Evolutionary conservation across 2,888 invertebrate species (phyloP).

Genomic region (Cloeon dipterum): DNA sequence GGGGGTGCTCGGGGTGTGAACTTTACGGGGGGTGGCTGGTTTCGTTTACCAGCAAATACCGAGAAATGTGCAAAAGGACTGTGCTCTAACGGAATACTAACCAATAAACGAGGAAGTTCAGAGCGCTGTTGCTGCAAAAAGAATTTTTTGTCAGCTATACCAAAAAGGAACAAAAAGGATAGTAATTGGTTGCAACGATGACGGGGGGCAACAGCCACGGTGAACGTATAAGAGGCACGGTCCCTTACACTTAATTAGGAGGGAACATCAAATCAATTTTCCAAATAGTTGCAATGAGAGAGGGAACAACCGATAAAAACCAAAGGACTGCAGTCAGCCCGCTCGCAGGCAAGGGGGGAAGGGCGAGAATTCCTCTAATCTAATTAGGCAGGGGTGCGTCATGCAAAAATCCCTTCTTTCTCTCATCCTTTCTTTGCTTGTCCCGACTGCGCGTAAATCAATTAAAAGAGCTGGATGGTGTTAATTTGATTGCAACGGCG

Average conservation of each 20-base stretch:
- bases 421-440: neutral
- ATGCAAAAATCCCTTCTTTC: no score
- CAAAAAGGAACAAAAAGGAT: neutral
- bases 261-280: no score
- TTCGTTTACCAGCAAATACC: no score
- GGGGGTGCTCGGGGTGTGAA: no score
- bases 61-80: neutral
- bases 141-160: constrained; percentile 5
- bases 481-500: no score
- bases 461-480: no score
- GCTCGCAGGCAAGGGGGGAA: neutral
- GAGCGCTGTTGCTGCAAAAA: constrained; percentile 58
- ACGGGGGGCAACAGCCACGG: no score
- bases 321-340: neutral
- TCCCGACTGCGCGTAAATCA: constrained; percentile 1
- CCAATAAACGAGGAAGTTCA: constrained; percentile 43
- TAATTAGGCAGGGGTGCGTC: neutral
- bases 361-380: neutral
- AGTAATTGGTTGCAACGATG: constrained; percentile 22
- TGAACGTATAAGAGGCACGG: no score
- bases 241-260: no score
- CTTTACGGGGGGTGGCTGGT: no score
- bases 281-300: no score
- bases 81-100: constrained; percentile 13
- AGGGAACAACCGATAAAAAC: no score